Conservation (phyloP, 2,888 invertebrate species). For the Muscina levida region DNA sequence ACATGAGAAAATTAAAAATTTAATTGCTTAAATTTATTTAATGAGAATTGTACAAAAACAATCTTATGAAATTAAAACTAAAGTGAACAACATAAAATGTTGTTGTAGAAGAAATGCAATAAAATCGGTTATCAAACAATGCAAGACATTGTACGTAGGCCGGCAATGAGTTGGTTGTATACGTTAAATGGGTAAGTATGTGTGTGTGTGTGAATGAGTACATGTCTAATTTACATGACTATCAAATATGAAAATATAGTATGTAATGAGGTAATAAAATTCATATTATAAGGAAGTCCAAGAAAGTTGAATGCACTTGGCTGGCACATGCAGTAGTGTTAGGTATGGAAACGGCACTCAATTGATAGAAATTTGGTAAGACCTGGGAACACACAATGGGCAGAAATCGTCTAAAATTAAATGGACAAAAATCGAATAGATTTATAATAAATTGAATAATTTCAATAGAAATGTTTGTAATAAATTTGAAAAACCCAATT, state of each 20-base stretch:
- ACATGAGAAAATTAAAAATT: constrained; percentile 57
- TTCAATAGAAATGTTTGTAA: too few species aligned
- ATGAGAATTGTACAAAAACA: constrained; percentile 40
- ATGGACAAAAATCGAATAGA: too few species aligned
- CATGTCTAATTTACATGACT: too few species aligned
- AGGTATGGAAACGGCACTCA: too few species aligned
- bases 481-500: too few species aligned
- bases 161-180: too few species aligned
- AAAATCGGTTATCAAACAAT: background rate
- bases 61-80: background rate
- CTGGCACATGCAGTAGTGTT: background rate
- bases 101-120: background rate
- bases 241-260: background rate
- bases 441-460: too few species aligned
- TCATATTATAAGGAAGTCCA: background rate
- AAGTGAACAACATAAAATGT: background rate
- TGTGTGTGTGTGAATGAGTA: background rate
- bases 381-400: too few species aligned
- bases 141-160: background rate
- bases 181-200: too few species aligned
- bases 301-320: background rate
- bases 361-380: too few species aligned
- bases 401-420: too few species aligned
- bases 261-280: constrained; percentile 25
- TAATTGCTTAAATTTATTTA: constrained; percentile 63